Conservation (phyloP, 1,140 invertebrate species). For the Bombyx mandarina region DNA sequence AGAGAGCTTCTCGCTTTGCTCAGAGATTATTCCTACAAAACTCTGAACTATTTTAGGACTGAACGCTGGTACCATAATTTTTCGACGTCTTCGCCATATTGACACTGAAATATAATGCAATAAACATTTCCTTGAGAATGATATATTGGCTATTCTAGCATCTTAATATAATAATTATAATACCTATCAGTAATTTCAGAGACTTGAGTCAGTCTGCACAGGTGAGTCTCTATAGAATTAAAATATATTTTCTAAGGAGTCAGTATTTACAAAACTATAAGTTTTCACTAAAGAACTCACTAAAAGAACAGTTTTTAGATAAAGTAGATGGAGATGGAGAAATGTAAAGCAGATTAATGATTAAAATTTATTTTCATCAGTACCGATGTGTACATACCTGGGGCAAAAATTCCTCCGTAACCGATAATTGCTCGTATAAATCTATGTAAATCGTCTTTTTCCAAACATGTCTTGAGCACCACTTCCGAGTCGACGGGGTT, state of each 20-base stretch:
- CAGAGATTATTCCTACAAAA: slow-evolving; percentile 81
- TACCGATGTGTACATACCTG: slow-evolving; percentile 28
- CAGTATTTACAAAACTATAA: too few species aligned
- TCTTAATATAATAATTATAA: neutral
- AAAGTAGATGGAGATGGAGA: too few species aligned
- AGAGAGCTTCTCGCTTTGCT: slow-evolving; percentile 75
- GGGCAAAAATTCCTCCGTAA: slow-evolving; percentile 48
- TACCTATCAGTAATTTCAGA: neutral
- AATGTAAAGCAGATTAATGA: too few species aligned
- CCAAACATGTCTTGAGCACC: slow-evolving; percentile 46
- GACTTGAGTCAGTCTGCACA: neutral
- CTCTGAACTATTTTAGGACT: slow-evolving; percentile 89
- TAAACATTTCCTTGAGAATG: neutral
- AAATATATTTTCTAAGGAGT: too few species aligned
- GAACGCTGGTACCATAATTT: slow-evolving; percentile 88
- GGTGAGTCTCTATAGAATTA: neutral
- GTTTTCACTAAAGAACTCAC: too few species aligned
- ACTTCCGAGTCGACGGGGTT: slow-evolving; percentile 44
- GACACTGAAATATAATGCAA: slow-evolving; percentile 39
- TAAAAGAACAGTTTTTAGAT: too few species aligned
- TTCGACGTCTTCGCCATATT: slow-evolving; percentile 85
- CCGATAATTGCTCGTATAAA: slow-evolving; percentile 42
- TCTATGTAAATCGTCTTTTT: slow-evolving; percentile 48
- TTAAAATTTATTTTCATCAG: too few species aligned
- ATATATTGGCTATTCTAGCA: neutral